These are phyloP conservation scores for Pterobdella sp. DNA, from an alignment of 2,888 invertebrate genomes.

Conservation along the genomic window DNA sequence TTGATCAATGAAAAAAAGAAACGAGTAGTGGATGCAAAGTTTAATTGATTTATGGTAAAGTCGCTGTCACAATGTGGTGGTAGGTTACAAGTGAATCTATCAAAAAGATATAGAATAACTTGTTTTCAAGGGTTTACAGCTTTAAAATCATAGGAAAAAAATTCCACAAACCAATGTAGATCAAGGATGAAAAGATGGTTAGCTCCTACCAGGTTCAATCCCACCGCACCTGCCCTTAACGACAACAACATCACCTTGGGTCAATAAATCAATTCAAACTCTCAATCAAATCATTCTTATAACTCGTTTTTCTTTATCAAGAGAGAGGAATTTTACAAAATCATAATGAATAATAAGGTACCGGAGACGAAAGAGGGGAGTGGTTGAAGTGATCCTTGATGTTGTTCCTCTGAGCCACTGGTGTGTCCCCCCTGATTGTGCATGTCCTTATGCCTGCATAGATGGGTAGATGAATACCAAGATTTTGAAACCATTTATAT, in stretches of 20 bases:
- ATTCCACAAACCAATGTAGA: constrained; percentile 70
- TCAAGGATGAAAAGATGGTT: constrained; percentile 83
- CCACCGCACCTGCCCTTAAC: constrained; percentile 85
- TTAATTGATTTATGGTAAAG: too few species aligned
- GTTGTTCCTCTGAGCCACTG: constrained; percentile 27
- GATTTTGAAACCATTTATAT: too few species aligned
- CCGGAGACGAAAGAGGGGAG: constrained; percentile 28
- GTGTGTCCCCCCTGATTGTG: constrained; percentile 41
- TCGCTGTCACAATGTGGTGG: too few species aligned
- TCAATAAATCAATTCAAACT: too few species aligned
- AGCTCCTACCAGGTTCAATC: constrained; percentile 82
- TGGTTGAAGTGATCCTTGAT: constrained; percentile 26
- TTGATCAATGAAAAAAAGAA: neutral
- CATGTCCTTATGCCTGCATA: neutral
- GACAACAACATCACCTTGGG: constrained; percentile 65
- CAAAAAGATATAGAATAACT: too few species aligned
- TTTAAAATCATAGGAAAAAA: too few species aligned
- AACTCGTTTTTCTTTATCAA: too few species aligned
- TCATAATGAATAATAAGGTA: neutral
- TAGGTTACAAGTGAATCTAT: too few species aligned
- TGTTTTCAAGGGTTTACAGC: too few species aligned
- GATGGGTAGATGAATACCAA: neutral
- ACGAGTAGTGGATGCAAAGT: neutral
- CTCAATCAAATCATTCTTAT: too few species aligned
- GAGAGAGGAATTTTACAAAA: too few species aligned